Conservation (phyloP, 2,113 vertebrate species). For the Perca fluviatilis region DNA sequence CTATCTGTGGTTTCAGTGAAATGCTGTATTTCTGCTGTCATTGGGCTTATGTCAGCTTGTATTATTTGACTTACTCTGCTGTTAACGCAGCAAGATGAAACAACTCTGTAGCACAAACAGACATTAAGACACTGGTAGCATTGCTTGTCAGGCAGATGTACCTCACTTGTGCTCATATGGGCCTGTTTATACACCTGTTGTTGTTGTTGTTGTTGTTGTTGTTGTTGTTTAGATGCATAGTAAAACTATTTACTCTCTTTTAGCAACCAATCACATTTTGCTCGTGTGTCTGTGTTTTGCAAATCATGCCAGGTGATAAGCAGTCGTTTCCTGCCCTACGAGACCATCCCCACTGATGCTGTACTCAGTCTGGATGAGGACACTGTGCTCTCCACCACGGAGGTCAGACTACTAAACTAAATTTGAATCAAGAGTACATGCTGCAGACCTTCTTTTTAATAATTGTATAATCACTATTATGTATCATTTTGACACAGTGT, state of each 20-base stretch:
- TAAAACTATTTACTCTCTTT: neutral
- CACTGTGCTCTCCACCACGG: conserved; percentile 97
- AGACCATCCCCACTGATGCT: conserved; percentile 94
- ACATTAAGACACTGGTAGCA: conserved; percentile 7
- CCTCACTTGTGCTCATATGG: neutral
- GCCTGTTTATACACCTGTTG: neutral
- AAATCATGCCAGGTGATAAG: conserved; percentile 91
- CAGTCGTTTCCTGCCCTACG: conserved; percentile 96
- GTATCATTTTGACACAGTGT: neutral
- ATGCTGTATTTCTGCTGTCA: conserved; percentile 26
- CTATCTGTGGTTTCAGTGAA: conserved; percentile 36
- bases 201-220: neutral
- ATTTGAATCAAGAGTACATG: neutral
- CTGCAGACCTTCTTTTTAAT: neutral
- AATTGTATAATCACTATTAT: no score
- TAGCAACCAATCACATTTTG: neutral
- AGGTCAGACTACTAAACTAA: conserved; percentile 82
- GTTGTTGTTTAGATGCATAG: neutral
- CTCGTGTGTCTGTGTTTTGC: conserved; percentile 14
- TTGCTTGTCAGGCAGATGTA: conserved; percentile 21
- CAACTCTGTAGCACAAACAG: conserved; percentile 18
- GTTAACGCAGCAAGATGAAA: conserved; percentile 32
- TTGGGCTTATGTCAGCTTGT: conserved; percentile 23
- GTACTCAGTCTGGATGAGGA: conserved; percentile 98
- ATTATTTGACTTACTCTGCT: conserved; percentile 32